Evolutionary conservation across 2,113 vertebrate species (phyloP).

Genomic region (Paralichthys olivaceus): DNA sequence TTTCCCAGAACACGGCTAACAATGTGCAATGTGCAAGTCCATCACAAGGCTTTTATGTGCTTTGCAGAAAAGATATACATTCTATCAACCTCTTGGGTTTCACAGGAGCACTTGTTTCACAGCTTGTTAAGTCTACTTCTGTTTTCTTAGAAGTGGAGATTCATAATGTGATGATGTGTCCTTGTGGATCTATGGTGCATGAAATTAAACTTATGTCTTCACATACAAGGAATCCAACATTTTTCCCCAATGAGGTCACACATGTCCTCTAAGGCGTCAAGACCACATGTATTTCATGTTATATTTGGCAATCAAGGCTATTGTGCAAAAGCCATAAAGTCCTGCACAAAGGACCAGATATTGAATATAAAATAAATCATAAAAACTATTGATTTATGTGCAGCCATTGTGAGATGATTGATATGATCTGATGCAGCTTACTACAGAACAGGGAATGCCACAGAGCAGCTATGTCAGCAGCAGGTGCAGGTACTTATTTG

Average conservation of each 20-base stretch:
- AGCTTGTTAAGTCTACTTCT: neutral
- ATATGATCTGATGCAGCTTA: neutral
- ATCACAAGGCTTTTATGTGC: slow-evolving; percentile 31
- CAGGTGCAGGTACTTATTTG: neutral
- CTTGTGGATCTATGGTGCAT: slow-evolving; percentile 13
- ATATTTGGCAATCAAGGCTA: slow-evolving; percentile 18
- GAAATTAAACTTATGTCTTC: slow-evolving; percentile 24
- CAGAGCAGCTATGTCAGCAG: neutral
- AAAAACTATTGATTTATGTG: neutral
- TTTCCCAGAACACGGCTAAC: slow-evolving; percentile 53
- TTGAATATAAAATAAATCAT: neutral
- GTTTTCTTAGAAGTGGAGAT: slow-evolving; percentile 24
- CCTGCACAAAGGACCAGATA: slow-evolving; percentile 22
- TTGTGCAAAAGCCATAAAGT: slow-evolving; percentile 14
- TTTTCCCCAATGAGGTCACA: slow-evolving; percentile 22
- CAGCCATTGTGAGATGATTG: neutral
- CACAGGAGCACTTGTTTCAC: slow-evolving; percentile 8
- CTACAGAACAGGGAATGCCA: neutral
- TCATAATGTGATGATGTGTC: slow-evolving; percentile 31
- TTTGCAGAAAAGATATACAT: slow-evolving; percentile 29
- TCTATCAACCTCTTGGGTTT: slow-evolving; percentile 34
- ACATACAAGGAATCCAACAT: slow-evolving; percentile 21
- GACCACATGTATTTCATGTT: slow-evolving; percentile 27
- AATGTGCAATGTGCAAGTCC: slow-evolving; percentile 27
- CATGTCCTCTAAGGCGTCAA: slow-evolving; percentile 11